Conservation (phyloP, 2,113 vertebrate genomes). For the Poeciliopsis prolifica region DNA sequence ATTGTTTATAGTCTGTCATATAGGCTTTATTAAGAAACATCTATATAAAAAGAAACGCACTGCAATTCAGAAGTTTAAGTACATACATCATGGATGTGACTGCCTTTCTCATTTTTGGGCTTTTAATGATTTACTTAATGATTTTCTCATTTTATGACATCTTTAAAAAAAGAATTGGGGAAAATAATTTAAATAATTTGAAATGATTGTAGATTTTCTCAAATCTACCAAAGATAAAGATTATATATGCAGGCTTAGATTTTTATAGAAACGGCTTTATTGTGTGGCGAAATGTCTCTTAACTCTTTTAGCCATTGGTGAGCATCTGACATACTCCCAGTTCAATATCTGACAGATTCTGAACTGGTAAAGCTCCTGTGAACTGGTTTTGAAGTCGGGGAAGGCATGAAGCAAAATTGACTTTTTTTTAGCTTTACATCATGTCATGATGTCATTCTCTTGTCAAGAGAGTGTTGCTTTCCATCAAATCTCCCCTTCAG, state of each 20-base stretch:
- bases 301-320: background rate
- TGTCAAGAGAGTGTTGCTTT: too few species aligned
- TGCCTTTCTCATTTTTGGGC: background rate
- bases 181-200: too few species aligned
- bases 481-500: too few species aligned
- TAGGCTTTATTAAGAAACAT: background rate
- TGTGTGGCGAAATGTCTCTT: background rate
- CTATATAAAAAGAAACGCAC: background rate
- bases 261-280: background rate
- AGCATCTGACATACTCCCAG: background rate
- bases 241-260: background rate
- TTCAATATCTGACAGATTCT: background rate
- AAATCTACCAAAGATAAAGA: background rate
- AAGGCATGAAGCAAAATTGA: too few species aligned
- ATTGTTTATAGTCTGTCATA: slow-evolving; percentile 4
- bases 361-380: background rate
- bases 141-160: too few species aligned
- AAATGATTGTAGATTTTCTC: background rate
- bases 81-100: background rate
- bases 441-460: too few species aligned
- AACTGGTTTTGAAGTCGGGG: background rate
- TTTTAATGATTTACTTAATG: background rate
- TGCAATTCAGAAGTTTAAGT: background rate
- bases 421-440: too few species aligned
- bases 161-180: too few species aligned